Base-by-base conservation (phyloP, 2,888 invertebrate genomes). In the Drosophila neutralis region DNA sequence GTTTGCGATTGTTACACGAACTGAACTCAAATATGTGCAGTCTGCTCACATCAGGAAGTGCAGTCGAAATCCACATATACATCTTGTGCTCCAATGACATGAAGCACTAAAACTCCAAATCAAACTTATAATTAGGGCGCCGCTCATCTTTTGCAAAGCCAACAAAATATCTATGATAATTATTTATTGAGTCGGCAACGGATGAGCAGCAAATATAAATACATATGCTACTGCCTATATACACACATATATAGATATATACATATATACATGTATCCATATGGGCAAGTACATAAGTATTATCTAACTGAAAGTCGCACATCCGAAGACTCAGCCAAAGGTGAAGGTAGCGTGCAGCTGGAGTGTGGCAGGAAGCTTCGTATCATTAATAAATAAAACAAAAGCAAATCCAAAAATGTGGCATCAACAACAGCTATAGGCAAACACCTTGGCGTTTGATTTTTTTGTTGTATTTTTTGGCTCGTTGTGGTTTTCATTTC, bases 31-130 rank as follows among this genome's bases (percentile, higher is more conserved):
- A 53, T 10, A 38, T 21, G 33, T 52, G 33, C n/a, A 56, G 8
- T 40, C 35, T n/a, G 15, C 5, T 3, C 10, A 5, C 11, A 48
- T 49, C 42, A 62, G 74, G 74, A 75, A 75, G 52, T 62, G 36
- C 27, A 11, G 11, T 24, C 24, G 18, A 24, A 15, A 29, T 10
- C 21, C 15, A n/a, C 21, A 2, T 18, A 24, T 18, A 24, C 35
- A 54, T 36, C 33, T 7, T n/a, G 45, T 79, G 78, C 76, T 83
- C 82, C 82, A 82, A 65, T 83, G 83, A 84, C 82, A 82, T 70
- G 76, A 69, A 80, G 49, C 70, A 56, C 60, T 48, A 18, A 52
- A 40, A 42, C 51, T 48, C 42, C 45, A 63, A 61, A 61, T 69
- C 40, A 45, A 63, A 42, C 38, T 33, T 27, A 60, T 56, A 52